These are phyloP conservation scores for Globia sparganii DNA, from an alignment of 2,888 invertebrate species.

Conservation along the genomic window DNA sequence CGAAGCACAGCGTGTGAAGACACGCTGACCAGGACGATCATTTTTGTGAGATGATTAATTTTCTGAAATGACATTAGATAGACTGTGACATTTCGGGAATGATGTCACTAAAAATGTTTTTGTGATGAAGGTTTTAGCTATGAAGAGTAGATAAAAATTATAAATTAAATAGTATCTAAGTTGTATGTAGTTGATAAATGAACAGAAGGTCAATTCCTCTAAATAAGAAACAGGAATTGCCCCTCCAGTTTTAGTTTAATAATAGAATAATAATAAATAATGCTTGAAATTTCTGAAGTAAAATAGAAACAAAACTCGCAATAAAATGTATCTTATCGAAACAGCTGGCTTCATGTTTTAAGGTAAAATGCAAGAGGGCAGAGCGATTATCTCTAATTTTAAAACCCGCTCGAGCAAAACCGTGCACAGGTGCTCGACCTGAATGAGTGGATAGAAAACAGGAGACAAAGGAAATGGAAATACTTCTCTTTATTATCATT, in stretches of 20 bases:
- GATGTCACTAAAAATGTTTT: background rate
- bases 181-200: background rate
- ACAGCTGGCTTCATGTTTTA: slow-evolving; percentile 18
- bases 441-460: slow-evolving; percentile 41
- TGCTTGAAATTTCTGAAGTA: background rate
- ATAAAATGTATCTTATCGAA: slow-evolving; percentile 19
- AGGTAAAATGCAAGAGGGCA: slow-evolving; percentile 15
- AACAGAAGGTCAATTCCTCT: too few species aligned
- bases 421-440: slow-evolving; percentile 48
- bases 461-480: slow-evolving; percentile 27
- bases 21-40: slow-evolving; percentile 66
- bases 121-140: background rate
- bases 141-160: background rate
- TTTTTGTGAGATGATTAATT: slow-evolving; percentile 58
- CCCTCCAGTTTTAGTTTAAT: too few species aligned
- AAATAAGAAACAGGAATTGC: background rate
- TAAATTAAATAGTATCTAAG: background rate
- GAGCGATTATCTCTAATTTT: slow-evolving; percentile 53
- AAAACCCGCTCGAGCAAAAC: slow-evolving; percentile 41
- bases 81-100: slow-evolving; percentile 15
- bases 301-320: background rate
- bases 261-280: background rate
- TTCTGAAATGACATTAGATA: slow-evolving; percentile 24
- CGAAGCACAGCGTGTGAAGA: slow-evolving; percentile 75
- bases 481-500: slow-evolving; percentile 30